phyloP scores from a whole-genome alignment of 2,888 invertebrate species.

The Bombyx huttoni region DNA sequence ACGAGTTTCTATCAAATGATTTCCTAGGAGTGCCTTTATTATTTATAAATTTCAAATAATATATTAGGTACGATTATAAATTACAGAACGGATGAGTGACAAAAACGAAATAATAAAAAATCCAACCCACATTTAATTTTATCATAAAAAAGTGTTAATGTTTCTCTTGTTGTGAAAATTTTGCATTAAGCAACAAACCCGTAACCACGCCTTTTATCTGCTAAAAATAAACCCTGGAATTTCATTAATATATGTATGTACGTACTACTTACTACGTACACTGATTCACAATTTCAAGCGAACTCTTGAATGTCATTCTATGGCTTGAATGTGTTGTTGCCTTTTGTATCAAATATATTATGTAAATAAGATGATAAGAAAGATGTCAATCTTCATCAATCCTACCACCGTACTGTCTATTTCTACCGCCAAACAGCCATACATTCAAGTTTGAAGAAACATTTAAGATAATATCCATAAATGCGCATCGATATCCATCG shows the following conservation, averaged over 20 bases:
- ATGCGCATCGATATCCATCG: no score
- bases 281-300: not conserved
- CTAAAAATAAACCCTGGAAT: not conserved
- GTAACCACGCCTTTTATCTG: not conserved
- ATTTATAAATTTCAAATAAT: not conserved
- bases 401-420: no score
- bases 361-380: no score
- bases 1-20: constrained; percentile 21
- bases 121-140: no score
- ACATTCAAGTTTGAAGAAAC: no score
- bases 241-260: not conserved
- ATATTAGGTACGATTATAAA: not conserved
- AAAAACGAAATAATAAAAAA: no score
- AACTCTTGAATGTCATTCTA: not conserved
- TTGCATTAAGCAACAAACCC: not conserved
- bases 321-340: not conserved
- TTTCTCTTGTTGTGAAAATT: not conserved
- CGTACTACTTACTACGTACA: not conserved
- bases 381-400: no score
- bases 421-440: no score
- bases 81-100: not conserved
- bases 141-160: no score
- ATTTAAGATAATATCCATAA: no score
- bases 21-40: not conserved
- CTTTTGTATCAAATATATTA: no score